Percentiles rank a stretch among this genome's conserved stretches.
phyloP scores from a whole-genome alignment of 2,888 invertebrate species.

The Volucella zonaria region DNA sequence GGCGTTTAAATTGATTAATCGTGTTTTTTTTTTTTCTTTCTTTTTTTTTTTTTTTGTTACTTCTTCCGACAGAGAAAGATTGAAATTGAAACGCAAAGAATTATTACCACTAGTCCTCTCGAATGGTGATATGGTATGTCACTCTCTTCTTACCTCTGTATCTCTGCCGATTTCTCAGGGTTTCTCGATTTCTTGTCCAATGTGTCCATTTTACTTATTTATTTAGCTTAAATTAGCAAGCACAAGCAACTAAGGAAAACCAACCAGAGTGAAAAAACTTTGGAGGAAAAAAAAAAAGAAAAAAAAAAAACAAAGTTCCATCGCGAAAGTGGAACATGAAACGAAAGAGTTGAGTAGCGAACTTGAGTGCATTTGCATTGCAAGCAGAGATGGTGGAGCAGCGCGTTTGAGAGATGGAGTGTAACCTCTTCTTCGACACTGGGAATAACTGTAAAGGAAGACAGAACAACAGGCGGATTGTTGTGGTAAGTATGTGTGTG shows the following conservation, averaged over 20 bases:
- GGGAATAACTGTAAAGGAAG: slow-evolving; percentile 69
- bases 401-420: slow-evolving; percentile 45
- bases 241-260: neutral
- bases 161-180: slow-evolving; percentile 10
- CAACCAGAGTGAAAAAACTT: no score
- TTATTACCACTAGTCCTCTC: slow-evolving; percentile 56
- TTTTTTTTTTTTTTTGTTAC: neutral
- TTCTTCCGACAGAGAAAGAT: slow-evolving; percentile 60
- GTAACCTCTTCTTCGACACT: slow-evolving; percentile 17
- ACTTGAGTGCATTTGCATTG: neutral
- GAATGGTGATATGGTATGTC: slow-evolving; percentile 37
- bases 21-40: slow-evolving; percentile 53
- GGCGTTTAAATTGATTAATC: slow-evolving; percentile 74
- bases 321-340: slow-evolving; percentile 61
- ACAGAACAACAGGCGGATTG: slow-evolving; percentile 36
- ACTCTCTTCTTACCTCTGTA: slow-evolving; percentile 1
- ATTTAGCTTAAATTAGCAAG: slow-evolving; percentile 65
- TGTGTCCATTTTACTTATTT: slow-evolving; percentile 66
- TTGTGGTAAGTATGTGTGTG: slow-evolving; percentile 4
- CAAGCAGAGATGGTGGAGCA: neutral
- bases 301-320: neutral
- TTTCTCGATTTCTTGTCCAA: slow-evolving; percentile 27
- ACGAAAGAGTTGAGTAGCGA: slow-evolving; percentile 54
- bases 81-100: slow-evolving; percentile 71
- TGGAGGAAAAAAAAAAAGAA: neutral